Base-by-base conservation (phyloP, 2,113 vertebrate genomes). In the Leucoraja erinaceus region DNA sequence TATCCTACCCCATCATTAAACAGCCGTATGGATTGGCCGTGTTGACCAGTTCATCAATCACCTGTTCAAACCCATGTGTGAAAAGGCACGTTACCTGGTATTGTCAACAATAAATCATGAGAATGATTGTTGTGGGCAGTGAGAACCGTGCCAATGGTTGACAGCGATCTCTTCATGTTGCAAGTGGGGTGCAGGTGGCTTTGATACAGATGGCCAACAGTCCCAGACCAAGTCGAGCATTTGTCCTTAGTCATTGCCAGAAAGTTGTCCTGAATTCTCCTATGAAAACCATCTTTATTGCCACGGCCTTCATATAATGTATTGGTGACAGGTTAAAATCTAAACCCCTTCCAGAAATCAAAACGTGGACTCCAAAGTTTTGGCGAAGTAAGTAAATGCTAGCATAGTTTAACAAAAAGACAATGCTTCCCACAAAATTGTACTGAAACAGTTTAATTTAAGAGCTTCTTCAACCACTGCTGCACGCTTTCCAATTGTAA, bases 181-280 rank as follows among this genome's bases (percentile, higher is more conserved):
- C 63, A 16, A 14, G 59, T 14, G 59, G 12, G n/a, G 59, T 16
- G 56, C 83, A 86, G 83, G 83, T 86, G 83, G 5, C 59, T 59
- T 63, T n/a, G 83, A 12, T 16, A 5, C 83, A 86, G 83, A 31
- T 31, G 56, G 83, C 59, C 11, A n/a, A 28, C 33, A 16, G 83
- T 61, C 83, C 83, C 83, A 86, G 59, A 86, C 28, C 56, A 86
- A 63, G 11, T 28, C 63, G 56, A 86, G 11, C 83, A 63, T 86
- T 86, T 86, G 56, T 86, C 56, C 83, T 86, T n/a, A 28, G 28
- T 63, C 83, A 31, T 63, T 86, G 83, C 28, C 83, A 63, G 83
- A n/a, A 61, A 14, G 25, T 12, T 12, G 59, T 63, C 56, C 83
- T 28, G n/a, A 16, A 14, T 28, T 86, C 56, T 86, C 83, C 56